Base-by-base conservation (phyloP, 2,797 vertebrate genomes). In the Phataginus tetradactyla region DNA sequence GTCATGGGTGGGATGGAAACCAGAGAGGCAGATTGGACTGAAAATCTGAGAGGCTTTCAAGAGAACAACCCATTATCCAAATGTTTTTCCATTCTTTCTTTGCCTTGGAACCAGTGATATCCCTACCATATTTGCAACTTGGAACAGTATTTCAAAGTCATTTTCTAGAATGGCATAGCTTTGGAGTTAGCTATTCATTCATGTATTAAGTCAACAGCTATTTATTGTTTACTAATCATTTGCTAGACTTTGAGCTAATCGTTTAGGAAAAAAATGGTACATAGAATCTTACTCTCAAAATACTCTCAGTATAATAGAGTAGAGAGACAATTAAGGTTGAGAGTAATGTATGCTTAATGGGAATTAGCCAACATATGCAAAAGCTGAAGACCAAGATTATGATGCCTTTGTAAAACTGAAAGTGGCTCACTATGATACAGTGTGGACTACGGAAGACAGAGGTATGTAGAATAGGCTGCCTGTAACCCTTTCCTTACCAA, bases 121-220 rank as follows among this genome's bases (percentile, higher is more conserved):
- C 20, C 12, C 53, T 57, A 15, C 11, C 39, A 55, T 91, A 23
- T 72, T 42, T 93, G 37, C 88, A 42, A 61, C 20, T 77, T 77
- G 66, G 7, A 64, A 14, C 29, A 66, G 4, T 32, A 27, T 71
- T 83, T 94, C 49, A 53, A 69, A 75, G 45, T 84, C 18, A 27
- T 34, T 80, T 91, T 64, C 49, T 39, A 45, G 66, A 87, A 75
- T 71, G 25, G 27, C 68, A 75, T 63, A 72, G 29, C 79, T 90
- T 87, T 84, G 27, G 87, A 57, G 49, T 39, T 79, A 75, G 80
- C 25, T 74, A 69, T 71, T 74, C 39, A 63, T 13, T 68, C 49
- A 37, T 37, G 13, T 49, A n/a, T 89, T 55, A 51, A 91, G 83
- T 53, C 15, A 18, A 18, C 27, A 42, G 34, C 6, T 49, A 55